phyloP scores from a whole-genome alignment of 64 coral and sea anemone species.

The Orbicella faveolata region DNA sequence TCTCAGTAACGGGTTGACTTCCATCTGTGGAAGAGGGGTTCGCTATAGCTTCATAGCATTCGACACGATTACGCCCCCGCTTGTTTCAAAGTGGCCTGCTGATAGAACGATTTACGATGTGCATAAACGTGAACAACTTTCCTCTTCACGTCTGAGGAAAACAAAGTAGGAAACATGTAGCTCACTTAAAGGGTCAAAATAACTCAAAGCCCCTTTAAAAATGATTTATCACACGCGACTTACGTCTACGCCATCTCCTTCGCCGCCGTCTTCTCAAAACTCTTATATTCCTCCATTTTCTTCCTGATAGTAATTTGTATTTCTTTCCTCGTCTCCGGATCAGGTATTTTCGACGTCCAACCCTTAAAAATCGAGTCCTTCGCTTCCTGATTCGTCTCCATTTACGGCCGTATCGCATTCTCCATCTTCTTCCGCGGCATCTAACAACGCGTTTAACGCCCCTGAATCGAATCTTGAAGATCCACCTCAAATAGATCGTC shows the following conservation, averaged over 20 bases:
- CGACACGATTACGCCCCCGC: too few species aligned
- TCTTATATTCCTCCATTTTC: background rate
- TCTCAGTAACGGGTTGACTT: too few species aligned
- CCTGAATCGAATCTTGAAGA: constrained; percentile 10
- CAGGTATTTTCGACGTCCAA: too few species aligned
- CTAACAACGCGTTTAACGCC: background rate
- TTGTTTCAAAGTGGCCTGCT: too few species aligned
- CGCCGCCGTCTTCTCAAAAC: background rate
- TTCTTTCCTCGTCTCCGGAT: background rate
- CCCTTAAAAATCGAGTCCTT: background rate
- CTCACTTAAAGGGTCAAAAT: background rate
- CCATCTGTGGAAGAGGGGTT: too few species aligned
- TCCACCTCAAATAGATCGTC: constrained; percentile 8
- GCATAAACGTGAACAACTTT: too few species aligned
- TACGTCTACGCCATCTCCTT: background rate
- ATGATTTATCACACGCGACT: background rate
- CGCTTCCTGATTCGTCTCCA: background rate
- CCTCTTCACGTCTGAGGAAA: too few species aligned
- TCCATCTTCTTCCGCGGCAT: background rate
- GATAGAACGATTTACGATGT: too few species aligned
- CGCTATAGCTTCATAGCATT: too few species aligned
- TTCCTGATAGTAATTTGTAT: background rate
- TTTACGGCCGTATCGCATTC: background rate
- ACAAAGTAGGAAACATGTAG: background rate
- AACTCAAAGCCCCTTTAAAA: background rate